Percentiles rank a stretch among this genome's conserved stretches.
Evolutionary conservation across 37 sponge, comb jelly and placozoan genomes (phyloP).

Genomic region (Beroe forskalii): DNA sequence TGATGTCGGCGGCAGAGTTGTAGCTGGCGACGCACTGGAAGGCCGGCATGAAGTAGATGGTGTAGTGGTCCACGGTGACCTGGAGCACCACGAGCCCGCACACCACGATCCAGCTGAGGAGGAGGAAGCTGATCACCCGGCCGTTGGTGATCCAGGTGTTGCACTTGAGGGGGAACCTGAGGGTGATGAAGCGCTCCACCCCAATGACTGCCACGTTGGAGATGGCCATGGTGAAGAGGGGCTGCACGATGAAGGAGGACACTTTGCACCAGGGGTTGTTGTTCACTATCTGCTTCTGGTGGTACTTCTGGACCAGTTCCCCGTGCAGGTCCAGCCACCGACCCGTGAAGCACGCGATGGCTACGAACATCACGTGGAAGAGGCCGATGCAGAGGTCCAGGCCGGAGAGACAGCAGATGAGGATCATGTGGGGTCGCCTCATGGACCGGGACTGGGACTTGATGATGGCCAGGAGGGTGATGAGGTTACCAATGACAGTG

Average conservation of each 20-base stretch:
- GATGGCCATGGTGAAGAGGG: slow-evolving; percentile 41
- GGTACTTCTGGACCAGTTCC: background rate
- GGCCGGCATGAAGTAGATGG: slow-evolving; percentile 45
- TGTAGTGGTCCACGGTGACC: background rate
- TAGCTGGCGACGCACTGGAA: slow-evolving; percentile 52
- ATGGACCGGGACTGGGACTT: slow-evolving; percentile 50
- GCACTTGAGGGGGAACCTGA: slow-evolving; percentile 53
- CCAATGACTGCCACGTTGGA: slow-evolving; percentile 38
- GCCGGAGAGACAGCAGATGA: slow-evolving; percentile 43
- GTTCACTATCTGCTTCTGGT: slow-evolving; percentile 7
- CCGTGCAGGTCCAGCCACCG: slow-evolving; percentile 1
- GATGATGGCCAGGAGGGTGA: slow-evolving; percentile 50
- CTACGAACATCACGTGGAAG: slow-evolving; percentile 47
- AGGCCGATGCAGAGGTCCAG: slow-evolving; percentile 31
- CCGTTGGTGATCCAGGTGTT: slow-evolving; percentile 33
- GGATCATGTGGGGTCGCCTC: slow-evolving; percentile 59
- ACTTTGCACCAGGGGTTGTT: slow-evolving; percentile 30
- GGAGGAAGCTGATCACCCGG: background rate
- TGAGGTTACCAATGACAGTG: slow-evolving; percentile 46
- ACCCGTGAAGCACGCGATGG: slow-evolving; percentile 55
- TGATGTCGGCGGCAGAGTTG: background rate
- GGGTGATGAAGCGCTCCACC: slow-evolving; percentile 31
- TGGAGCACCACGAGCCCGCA: background rate
- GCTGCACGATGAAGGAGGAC: slow-evolving; percentile 15
- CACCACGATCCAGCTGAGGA: slow-evolving; percentile 1